Percentiles rank a stretch among this genome's conserved stretches.
These are phyloP conservation scores for Protomyctophum bolini DNA, from an alignment of 2,113 vertebrate genomes.

Conservation along the genomic window DNA sequence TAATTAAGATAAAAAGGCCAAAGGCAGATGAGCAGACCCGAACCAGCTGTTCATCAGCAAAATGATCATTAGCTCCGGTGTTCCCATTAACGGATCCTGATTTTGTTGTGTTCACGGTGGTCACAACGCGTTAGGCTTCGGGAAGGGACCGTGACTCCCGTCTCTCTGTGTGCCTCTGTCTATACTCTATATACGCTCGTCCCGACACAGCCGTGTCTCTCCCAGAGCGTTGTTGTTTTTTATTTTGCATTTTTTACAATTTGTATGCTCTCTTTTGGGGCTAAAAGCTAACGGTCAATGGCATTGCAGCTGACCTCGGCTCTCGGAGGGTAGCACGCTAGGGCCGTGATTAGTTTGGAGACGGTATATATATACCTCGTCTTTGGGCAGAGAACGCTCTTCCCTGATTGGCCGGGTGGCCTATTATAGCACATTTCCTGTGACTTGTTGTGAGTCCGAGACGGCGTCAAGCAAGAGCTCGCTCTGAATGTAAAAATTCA, in stretches of 20 bases:
- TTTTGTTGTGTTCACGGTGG: slow-evolving; percentile 40
- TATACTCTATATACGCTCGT: neutral
- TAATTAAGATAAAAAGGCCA: slow-evolving; percentile 71
- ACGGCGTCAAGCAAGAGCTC: slow-evolving; percentile 39
- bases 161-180: neutral
- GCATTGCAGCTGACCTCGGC: slow-evolving; percentile 55
- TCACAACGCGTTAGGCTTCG: slow-evolving; percentile 11
- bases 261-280: slow-evolving; percentile 3
- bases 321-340: slow-evolving; percentile 52
- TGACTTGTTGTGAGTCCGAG: neutral
- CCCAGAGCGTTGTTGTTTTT: slow-evolving; percentile 19
- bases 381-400: slow-evolving; percentile 62
- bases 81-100: slow-evolving; percentile 47
- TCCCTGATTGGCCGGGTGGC: slow-evolving; percentile 62
- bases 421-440: slow-evolving; percentile 4
- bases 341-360: slow-evolving; percentile 69
- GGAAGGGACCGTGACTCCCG: neutral
- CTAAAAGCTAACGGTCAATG: no score
- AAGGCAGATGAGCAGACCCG: slow-evolving; percentile 50
- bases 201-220: neutral
- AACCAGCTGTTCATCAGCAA: slow-evolving; percentile 69
- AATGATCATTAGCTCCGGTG: slow-evolving; percentile 52
- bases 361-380: slow-evolving; percentile 60
- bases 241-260: slow-evolving; percentile 15
- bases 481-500: slow-evolving; percentile 68